Evolutionary conservation across 2,113 vertebrate species (phyloP), one percentile per base, ranked within the genome.

Genomic region (Larimichthys polyactis): DNA sequence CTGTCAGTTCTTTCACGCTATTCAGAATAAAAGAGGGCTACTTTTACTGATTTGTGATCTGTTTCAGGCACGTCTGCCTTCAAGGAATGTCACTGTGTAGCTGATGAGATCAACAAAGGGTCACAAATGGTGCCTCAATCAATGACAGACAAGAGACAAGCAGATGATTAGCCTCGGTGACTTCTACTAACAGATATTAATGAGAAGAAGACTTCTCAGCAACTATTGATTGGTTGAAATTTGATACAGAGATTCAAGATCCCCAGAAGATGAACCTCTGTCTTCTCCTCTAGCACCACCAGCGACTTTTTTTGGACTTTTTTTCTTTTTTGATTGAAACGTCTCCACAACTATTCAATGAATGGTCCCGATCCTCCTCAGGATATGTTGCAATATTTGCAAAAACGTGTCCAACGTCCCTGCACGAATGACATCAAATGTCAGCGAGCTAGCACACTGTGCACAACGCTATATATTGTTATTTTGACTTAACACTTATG

Each of bases 71-170:
- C 0, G 40, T 46, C 46, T 62, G 63, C 20, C 8, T n/a, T 8
- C n/a, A 29, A 55, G 79, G 78, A 84, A 87, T 78, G 75, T 64
- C 27, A 7, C 74, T 11, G 0, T 66, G 51, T 60, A 59, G 46
- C 79, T 76, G 63, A 32, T 87, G 57, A 9, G 22, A 66, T 74
- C 32, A 20, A 17, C 27, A 11, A 11, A 22, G 4, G n/a, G 46
- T 49, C 4, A 4, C 15, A 40, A 17, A 16, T 15, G 46, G n/a
- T 57, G 7, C 32, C 11, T 49, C 6, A 40, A 1, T 32, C 49
- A 46, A 65, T 44, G 27, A 70, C 11, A 48, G n/a, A 22, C 12
- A 12, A 22, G 8, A 76, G 49, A 83, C 71, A 57, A 77, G 48
- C 55, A 57, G 43, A 32, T 7, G 8, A 24, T 27, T 32, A 22